Percentiles rank a stretch among this genome's conserved stretches.
phyloP scores from a whole-genome alignment of 2,888 invertebrate species.

The Heliconius erato region DNA sequence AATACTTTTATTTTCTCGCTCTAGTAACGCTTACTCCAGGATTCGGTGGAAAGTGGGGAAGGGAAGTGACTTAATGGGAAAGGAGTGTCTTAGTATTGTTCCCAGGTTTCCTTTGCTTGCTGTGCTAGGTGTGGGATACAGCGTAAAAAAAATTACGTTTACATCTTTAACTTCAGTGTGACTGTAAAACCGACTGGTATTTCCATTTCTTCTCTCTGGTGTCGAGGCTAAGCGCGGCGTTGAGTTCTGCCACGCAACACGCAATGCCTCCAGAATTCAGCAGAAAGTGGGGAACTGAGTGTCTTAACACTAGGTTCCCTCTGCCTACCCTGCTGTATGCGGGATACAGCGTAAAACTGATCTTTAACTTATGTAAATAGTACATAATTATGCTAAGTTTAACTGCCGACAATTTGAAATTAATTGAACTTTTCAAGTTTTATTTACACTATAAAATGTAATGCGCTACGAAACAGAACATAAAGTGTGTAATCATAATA shows the following conservation, averaged over 20 bases:
- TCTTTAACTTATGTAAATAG: constrained; percentile 13
- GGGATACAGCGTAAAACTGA: not conserved
- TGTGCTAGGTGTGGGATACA: too few relatives aligned
- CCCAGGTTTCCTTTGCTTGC: not conserved
- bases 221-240: too few relatives aligned
- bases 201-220: too few relatives aligned
- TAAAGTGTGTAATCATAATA: constrained; percentile 9
- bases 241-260: too few relatives aligned
- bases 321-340: not conserved
- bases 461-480: not conserved
- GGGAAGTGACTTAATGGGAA: not conserved
- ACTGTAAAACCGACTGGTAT: too few relatives aligned
- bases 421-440: constrained; percentile 12
- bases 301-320: not conserved
- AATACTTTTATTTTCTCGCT: too few relatives aligned
- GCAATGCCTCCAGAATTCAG: too few relatives aligned
- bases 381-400: constrained; percentile 6
- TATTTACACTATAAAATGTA: constrained; percentile 19
- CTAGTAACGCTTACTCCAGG: too few relatives aligned
- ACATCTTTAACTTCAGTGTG: not conserved
- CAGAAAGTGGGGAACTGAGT: not conserved
- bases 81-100: not conserved
- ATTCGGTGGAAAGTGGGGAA: not conserved
- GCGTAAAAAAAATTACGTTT: not conserved
- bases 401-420: constrained; percentile 18